Evolutionary conservation across 2,888 invertebrate genomes (phyloP), one percentile per base, ranked within the genome.

Genomic region (Petrolisthes cinctipes): DNA sequence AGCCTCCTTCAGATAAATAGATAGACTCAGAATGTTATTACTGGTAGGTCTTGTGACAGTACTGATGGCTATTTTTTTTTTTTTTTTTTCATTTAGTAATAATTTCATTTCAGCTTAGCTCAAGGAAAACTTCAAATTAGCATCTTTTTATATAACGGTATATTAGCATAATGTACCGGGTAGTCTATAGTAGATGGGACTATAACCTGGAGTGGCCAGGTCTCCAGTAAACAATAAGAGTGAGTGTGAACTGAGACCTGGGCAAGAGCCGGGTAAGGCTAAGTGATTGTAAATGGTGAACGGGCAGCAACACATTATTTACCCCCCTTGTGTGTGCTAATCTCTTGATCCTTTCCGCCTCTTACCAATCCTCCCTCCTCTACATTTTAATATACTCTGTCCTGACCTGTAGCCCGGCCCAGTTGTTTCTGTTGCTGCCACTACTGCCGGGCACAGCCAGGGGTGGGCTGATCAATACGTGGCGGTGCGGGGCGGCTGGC

Each of bases 381-480:
- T 17, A 9, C 17, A 61, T 61, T 17, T 61, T 71, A 71, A 71
- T n/a, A 6, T 71, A 6, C 71, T 20, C 11, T n/a, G 20, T 6
- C 61, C 61, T 5, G 23, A 23, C 56, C 61, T 23, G 7, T 80
- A 23, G 23, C 61, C 80, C 80, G n/a, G 23, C 51, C 23, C 54
- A 71, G 71, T 51, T 83, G 75, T 54, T 53, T 83, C 75, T 83
- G 83, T 83, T 83, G 76, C 83, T 75, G 83, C 83, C 37, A 75
- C 83, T 56, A 23, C 66, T 14, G 71, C 71, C 61, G 17, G 71
- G 17, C 71, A n/a, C 51, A 37, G 81, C 81, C 66, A 66, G 81
- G 37, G 61, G 20, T 66, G 5, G 53, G 20, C 23, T 83, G 83
- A 83, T 83, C 83, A 75, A 82, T 82, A 82, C 83, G 56, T 56